Evolutionary conservation across 2,113 vertebrate species (phyloP).

Genomic region (Theristicus caerulescens): DNA sequence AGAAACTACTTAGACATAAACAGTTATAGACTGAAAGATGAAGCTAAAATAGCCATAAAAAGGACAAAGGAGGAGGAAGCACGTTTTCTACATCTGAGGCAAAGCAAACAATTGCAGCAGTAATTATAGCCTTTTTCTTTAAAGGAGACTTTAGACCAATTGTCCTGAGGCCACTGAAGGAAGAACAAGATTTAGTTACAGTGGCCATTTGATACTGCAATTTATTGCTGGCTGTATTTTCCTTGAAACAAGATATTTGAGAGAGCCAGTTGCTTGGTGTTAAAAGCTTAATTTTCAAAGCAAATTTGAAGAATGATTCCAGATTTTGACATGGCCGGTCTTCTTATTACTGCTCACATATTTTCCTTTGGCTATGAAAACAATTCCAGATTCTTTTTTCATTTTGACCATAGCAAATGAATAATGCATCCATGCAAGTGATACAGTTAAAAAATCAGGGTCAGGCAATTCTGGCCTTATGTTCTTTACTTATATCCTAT

Average conservation of each 20-base stretch:
- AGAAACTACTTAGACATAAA: not conserved
- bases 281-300: conserved; percentile 81
- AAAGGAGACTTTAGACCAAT: conserved; percentile 48
- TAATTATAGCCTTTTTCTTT: conserved; percentile 63
- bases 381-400: conserved; percentile 43
- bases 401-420: conserved; percentile 62
- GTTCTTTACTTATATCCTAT: not conserved
- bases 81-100: conserved; percentile 35
- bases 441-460: conserved; percentile 55
- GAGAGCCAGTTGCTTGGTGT: conserved; percentile 68
- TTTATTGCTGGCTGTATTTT: conserved; percentile 74
- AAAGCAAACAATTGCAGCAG: conserved; percentile 64
- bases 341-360: conserved; percentile 70
- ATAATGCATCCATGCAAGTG: conserved; percentile 26
- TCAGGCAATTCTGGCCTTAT: not conserved
- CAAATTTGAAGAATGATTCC: conserved; percentile 76
- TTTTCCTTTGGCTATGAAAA: conserved; percentile 69
- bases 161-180: conserved; percentile 68
- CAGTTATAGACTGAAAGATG: not conserved
- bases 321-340: conserved; percentile 73
- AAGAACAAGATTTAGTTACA: conserved; percentile 74
- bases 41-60: not conserved
- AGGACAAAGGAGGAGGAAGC: conserved; percentile 22
- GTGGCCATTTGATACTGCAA: conserved; percentile 65
- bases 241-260: conserved; percentile 75